Base-by-base conservation (phyloP, 35 echinoderm and acorn worm species). In the Amphiura filiformis region DNA sequence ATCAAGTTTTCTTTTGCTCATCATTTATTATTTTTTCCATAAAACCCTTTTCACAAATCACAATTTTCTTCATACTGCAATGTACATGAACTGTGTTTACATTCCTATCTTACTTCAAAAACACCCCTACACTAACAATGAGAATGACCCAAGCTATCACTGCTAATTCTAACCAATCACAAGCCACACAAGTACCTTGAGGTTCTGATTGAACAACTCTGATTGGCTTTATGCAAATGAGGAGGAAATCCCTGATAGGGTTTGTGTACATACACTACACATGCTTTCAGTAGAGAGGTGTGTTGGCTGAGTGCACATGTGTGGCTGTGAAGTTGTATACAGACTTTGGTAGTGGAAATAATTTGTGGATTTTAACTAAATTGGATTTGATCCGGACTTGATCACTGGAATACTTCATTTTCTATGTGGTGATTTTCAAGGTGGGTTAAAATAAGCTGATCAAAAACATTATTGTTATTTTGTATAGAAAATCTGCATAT, bases 141-240 rank as follows among this genome's bases (percentile, higher is more conserved):
- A 70, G 61, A 52, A 70, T 70, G 61, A 23, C 61, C 61, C 61
- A 70, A 15, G 4, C 20, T 70, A n/a, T 70, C 61, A 70, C 61
- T 70, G 61, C 28, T 13, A 2, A 70, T n/a, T 70, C 26, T 70
- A 23, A 70, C 61, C 61, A 70, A n/a, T 70, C 26, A 70, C 15
- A 70, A 18, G 28, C 11, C 4, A 23, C 61, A 70, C 61, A 70
- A 3, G 2, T 26, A 15, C 61, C 26, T n/a, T 70, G 61, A 7
- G 7, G 7, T 52, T 7, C 26, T 70, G 61, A 70, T 30, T 52
- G 44, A 52, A 52, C 20, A 20, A 70, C 61, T 70, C 28, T 11
- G 61, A 70, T 70, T 70, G 61, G 61, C 61, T 70, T 18, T 70
- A 70, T 70, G 61, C 61, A 70, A 70, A 70, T 70, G 61, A 70